Evolutionary conservation across 2,113 vertebrate species (phyloP).

Genomic region (Pelodiscus sinensis): DNA sequence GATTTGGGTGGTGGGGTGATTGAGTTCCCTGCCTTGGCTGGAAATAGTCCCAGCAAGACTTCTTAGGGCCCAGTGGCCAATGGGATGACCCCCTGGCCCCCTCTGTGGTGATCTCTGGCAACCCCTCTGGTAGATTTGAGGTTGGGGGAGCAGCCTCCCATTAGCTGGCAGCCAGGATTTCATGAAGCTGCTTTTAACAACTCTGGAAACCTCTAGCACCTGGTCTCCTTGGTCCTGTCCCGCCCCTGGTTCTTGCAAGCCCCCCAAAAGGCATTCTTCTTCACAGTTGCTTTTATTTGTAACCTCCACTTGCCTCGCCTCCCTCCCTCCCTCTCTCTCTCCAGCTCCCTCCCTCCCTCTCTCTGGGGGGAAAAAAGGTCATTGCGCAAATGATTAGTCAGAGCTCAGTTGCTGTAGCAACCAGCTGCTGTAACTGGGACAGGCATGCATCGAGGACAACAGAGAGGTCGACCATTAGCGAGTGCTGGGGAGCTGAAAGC

Average conservation of each 20-base stretch:
- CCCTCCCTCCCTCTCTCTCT: conserved; percentile 46
- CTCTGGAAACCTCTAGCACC: background rate
- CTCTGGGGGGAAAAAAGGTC: conserved; percentile 93
- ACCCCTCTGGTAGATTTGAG: background rate
- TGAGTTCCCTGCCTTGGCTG: background rate
- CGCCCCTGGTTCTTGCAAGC: background rate
- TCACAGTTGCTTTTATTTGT: conserved; percentile 70
- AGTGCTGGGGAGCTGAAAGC: conserved; percentile 81
- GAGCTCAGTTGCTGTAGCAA: conserved; percentile 93
- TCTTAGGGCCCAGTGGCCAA: background rate
- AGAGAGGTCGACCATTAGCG: conserved; percentile 90
- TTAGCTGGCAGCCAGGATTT: background rate
- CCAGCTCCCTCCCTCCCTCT: conserved; percentile 78
- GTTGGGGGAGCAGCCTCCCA: background rate
- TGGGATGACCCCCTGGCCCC: background rate
- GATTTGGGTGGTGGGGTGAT: accelerated
- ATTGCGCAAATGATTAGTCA: conserved; percentile 96
- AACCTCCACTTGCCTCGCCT: conserved; percentile 70
- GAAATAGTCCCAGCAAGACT: background rate
- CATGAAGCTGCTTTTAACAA: background rate
- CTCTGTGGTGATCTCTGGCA: background rate
- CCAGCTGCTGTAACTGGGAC: conserved; percentile 88
- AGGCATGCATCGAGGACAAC: conserved; percentile 91
- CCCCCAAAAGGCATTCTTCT: conserved; percentile 52
- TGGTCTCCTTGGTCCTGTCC: background rate